These are phyloP conservation scores for Coracias cyanogaster DNA, from an alignment of 2,797 vertebrate species.

Conservation along the genomic window DNA sequence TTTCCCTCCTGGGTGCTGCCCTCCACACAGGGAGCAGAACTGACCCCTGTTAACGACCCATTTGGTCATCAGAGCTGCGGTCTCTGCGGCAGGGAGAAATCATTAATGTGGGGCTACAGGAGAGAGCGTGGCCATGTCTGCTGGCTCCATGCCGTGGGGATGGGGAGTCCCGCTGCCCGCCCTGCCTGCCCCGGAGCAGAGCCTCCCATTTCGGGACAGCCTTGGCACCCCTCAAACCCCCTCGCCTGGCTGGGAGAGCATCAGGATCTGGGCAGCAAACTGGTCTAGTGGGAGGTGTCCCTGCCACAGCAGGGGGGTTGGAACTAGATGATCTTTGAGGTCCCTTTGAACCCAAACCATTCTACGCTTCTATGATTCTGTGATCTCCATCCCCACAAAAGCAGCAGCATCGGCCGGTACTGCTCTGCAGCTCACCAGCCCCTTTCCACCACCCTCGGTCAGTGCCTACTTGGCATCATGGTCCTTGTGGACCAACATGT, in stretches of 20 bases:
- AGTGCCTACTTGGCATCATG: background rate
- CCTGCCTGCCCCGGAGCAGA: background rate
- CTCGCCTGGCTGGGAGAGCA: background rate
- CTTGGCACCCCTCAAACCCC: background rate
- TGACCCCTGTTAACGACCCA: fast-evolving
- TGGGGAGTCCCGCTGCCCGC: too few relatives aligned
- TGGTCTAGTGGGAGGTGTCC: too few relatives aligned
- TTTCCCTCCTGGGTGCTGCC: background rate
- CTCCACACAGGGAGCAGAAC: fast-evolving
- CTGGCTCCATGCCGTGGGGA: background rate
- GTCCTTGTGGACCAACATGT: fast-evolving
- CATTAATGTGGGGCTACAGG: background rate
- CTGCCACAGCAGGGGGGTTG: too few relatives aligned
- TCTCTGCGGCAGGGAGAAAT: background rate
- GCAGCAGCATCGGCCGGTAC: background rate
- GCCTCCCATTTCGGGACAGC: background rate
- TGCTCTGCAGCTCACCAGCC: fast-evolving
- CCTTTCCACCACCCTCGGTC: background rate
- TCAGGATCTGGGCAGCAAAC: background rate
- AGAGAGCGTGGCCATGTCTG: background rate
- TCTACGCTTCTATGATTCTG: too few relatives aligned
- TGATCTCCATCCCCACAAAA: background rate
- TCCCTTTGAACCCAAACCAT: too few relatives aligned
- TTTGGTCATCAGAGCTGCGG: background rate
- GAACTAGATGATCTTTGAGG: too few relatives aligned